Evolutionary conservation across 2,888 invertebrate genomes (phyloP).

Genomic region (Hemaris fuciformis): DNA sequence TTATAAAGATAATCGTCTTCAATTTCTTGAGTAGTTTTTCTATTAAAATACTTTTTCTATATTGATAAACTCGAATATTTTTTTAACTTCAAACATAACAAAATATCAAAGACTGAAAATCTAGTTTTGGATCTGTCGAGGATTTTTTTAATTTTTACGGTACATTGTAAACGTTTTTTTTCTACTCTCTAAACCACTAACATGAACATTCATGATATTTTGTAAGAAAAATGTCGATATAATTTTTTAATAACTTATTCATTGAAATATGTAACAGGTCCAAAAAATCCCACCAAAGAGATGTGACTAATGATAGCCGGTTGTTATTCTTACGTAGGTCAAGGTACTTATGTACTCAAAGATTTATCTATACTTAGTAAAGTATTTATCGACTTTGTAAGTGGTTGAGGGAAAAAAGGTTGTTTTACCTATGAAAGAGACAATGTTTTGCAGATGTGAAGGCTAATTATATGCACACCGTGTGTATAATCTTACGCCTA

Average conservation of each 20-base stretch:
- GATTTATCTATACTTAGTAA: not conserved
- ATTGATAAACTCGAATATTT: not conserved
- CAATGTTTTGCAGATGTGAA: constrained; percentile 18
- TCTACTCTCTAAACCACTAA: too few species aligned
- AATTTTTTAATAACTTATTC: not conserved
- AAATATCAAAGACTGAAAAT: not conserved
- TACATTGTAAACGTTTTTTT: not conserved
- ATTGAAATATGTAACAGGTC: not conserved
- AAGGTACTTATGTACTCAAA: not conserved
- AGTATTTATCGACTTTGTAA: not conserved
- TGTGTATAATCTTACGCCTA: constrained; percentile 69
- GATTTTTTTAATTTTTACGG: not conserved
- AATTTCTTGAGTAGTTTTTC: not conserved
- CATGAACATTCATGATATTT: too few species aligned
- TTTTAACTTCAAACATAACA: not conserved
- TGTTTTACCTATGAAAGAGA: not conserved
- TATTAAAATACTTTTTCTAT: not conserved
- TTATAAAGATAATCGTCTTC: not conserved
- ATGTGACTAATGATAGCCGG: not conserved
- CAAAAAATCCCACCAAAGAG: not conserved
- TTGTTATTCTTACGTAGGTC: not conserved
- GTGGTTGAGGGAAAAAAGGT: not conserved
- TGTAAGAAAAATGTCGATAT: too few species aligned
- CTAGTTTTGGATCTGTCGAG: not conserved
- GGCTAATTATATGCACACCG: constrained; percentile 69